Percentiles rank a stretch among this genome's conserved stretches.
phyloP scores from a whole-genome alignment of 2,113 vertebrate species.

The Trogon melanurus region DNA sequence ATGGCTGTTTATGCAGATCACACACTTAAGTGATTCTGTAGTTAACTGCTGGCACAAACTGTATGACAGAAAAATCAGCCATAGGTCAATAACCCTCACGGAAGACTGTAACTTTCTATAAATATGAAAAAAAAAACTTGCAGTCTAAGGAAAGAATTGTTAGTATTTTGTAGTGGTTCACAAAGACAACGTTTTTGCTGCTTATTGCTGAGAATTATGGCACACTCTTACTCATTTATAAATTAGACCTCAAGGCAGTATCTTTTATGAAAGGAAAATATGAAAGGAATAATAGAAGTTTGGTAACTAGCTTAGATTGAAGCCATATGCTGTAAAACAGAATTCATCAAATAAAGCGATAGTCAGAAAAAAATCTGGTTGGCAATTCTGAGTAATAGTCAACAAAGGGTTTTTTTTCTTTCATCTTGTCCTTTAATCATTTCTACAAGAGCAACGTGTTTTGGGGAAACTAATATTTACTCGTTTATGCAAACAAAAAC shows the following conservation, averaged over 20 bases:
- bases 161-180: background rate
- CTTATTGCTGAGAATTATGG: conserved; percentile 10
- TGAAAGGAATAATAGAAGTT: background rate
- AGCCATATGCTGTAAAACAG: background rate
- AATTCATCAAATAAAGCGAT: background rate
- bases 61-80: background rate
- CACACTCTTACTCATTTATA: background rate
- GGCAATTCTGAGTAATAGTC: background rate
- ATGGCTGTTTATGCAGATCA: background rate
- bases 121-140: background rate
- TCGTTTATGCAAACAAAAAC: background rate
- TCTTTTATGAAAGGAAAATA: background rate
- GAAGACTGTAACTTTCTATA: background rate
- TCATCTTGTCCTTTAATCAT: background rate
- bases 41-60: background rate
- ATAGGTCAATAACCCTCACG: background rate
- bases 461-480: background rate
- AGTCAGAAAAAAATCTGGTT: background rate
- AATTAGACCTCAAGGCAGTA: background rate
- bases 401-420: background rate
- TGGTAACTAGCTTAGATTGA: background rate
- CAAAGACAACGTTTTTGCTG: background rate
- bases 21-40: background rate
- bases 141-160: background rate
- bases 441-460: background rate